Conservation (phyloP, 2,113 vertebrate species). For the Sula dactylatra region DNA sequence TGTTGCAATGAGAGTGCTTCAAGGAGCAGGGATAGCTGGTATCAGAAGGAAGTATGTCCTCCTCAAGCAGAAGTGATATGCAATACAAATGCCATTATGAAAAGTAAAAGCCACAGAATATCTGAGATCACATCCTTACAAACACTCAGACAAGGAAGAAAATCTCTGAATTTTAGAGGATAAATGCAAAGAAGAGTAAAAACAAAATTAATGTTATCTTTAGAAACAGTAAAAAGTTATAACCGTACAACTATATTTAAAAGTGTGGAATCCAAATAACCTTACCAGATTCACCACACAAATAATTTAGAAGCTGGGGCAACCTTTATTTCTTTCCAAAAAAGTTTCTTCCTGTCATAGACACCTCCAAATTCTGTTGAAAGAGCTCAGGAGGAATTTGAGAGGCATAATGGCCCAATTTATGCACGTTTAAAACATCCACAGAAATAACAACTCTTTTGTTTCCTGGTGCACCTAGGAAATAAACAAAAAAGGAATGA, state of each 20-base stretch:
- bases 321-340: constrained; percentile 87
- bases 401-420: constrained; percentile 83
- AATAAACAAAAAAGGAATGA: neutral
- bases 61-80: neutral
- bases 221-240: neutral
- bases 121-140: neutral
- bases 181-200: neutral
- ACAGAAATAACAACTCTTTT: constrained; percentile 85
- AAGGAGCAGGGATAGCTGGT: neutral
- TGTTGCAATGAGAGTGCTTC: neutral
- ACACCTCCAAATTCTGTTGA: constrained; percentile 84
- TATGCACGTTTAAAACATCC: constrained; percentile 87
- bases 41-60: neutral
- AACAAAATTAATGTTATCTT: neutral
- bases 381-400: constrained; percentile 86
- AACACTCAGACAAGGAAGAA: neutral
- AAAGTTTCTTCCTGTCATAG: constrained; percentile 83
- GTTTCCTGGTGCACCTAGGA: constrained; percentile 78
- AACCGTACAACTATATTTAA: neutral
- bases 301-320: neutral
- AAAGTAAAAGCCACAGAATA: neutral
- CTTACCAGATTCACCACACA: neutral
- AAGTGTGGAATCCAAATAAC: neutral
- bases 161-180: neutral
- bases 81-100: neutral